phyloP scores from a whole-genome alignment of 2,113 vertebrate genomes.

The Tychaedon coryphoeus region DNA sequence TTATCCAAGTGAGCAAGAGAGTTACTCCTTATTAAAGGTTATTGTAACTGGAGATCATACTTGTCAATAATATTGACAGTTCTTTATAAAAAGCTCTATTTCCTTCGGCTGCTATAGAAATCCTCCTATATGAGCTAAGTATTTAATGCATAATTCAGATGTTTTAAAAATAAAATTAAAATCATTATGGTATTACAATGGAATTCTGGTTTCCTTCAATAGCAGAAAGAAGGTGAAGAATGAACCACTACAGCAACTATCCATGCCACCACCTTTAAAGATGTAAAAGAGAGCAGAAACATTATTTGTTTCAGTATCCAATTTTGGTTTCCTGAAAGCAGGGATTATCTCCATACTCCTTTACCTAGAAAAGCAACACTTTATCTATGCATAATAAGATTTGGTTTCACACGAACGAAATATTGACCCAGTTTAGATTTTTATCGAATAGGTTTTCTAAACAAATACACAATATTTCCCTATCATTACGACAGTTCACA shows the following conservation, averaged over 20 bases:
- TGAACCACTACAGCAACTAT: neutral
- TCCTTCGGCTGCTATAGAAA: neutral
- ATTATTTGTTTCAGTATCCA: neutral
- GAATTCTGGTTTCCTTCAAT: neutral
- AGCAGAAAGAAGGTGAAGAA: neutral
- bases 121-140: neutral
- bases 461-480: neutral
- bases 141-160: neutral
- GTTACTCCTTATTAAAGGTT: neutral
- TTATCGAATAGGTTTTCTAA: neutral
- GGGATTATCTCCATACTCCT: neutral
- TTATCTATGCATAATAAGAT: neutral
- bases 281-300: neutral
- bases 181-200: neutral
- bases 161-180: neutral
- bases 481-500: neutral
- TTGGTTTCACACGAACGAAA: neutral
- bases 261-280: neutral
- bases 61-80: conserved; percentile 16
- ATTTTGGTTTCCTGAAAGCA: neutral
- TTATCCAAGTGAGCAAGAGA: neutral
- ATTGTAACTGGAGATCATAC: neutral
- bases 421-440: neutral
- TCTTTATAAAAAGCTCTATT: neutral
- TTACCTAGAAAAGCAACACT: neutral